Evolutionary conservation across 2,113 vertebrate genomes (phyloP).

Genomic region (Prietella phreatophila): DNA sequence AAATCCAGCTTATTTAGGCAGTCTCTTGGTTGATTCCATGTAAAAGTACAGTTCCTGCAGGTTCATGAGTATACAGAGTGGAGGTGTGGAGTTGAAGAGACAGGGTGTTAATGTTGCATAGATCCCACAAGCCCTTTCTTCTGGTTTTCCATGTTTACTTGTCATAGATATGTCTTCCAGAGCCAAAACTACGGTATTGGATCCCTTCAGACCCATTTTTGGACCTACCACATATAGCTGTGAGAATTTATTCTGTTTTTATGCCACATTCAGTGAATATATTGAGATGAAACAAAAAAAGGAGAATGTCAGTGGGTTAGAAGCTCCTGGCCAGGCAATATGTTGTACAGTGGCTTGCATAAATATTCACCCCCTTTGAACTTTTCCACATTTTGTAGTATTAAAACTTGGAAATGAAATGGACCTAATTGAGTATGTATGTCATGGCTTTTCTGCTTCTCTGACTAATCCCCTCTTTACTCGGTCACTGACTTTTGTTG

Average conservation of each 20-base stretch:
- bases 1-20: background rate
- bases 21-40: background rate
- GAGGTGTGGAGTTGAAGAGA: background rate
- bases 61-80: background rate
- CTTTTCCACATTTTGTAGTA: background rate
- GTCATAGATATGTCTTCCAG: background rate
- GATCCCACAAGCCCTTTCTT: background rate
- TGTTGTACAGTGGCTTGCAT: background rate
- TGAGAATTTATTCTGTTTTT: background rate
- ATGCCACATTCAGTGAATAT: conserved; percentile 7
- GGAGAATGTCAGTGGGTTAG: background rate
- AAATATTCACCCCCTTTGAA: background rate
- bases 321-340: background rate
- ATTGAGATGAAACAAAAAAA: background rate
- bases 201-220: background rate
- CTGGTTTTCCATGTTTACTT: conserved; percentile 17
- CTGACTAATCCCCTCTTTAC: conserved; percentile 3
- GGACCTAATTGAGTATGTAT: background rate
- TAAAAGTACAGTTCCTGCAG: background rate
- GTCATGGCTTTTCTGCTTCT: background rate
- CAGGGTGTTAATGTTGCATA: background rate
- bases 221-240: conserved; percentile 17
- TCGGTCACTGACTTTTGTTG: background rate
- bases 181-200: background rate
- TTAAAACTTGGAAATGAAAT: background rate